These are phyloP conservation scores for Aphelinus certus DNA, from an alignment of 1,140 invertebrate species.

Conservation along the genomic window DNA sequence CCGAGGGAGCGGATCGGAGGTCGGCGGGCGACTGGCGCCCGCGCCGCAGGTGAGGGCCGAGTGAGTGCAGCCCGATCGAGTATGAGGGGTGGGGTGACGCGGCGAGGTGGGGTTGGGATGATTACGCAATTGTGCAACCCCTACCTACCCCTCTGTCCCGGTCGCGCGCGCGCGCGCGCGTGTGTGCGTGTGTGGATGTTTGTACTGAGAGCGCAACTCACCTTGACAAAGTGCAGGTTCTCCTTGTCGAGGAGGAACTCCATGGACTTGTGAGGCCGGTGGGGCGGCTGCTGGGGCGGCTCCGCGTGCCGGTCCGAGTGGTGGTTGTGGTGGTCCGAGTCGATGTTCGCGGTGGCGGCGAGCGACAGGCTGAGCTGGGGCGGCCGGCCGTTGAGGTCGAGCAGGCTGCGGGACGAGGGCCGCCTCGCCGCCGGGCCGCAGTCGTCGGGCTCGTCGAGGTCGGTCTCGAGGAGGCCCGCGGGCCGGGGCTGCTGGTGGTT, in stretches of 20 bases:
- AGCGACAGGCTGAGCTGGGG: conserved; percentile 50
- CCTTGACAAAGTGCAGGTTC: conserved; percentile 81
- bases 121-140: too few species aligned
- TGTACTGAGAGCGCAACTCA: conserved; percentile 53
- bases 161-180: too few species aligned
- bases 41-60: too few species aligned
- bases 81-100: too few species aligned
- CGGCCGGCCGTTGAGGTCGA: conserved; percentile 69
- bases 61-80: too few species aligned
- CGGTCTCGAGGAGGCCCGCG: conserved; percentile 84
- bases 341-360: conserved; percentile 35
- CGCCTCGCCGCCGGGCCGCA: conserved; percentile 63
- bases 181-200: too few species aligned
- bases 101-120: too few species aligned
- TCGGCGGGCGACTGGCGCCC: too few species aligned
- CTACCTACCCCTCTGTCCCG: too few species aligned
- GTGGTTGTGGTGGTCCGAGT: conserved; percentile 16
- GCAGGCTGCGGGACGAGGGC: conserved; percentile 80
- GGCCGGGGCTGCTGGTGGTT: conserved; percentile 51
- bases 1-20: too few species aligned
- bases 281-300: conserved; percentile 57
- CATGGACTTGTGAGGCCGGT: conserved; percentile 87
- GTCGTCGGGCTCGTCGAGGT: conserved; percentile 75
- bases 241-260: conserved; percentile 92
- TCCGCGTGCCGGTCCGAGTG: conserved; percentile 36